These are phyloP conservation scores for Psettodes erumei DNA, from an alignment of 2,113 vertebrate genomes.

Conservation along the genomic window DNA sequence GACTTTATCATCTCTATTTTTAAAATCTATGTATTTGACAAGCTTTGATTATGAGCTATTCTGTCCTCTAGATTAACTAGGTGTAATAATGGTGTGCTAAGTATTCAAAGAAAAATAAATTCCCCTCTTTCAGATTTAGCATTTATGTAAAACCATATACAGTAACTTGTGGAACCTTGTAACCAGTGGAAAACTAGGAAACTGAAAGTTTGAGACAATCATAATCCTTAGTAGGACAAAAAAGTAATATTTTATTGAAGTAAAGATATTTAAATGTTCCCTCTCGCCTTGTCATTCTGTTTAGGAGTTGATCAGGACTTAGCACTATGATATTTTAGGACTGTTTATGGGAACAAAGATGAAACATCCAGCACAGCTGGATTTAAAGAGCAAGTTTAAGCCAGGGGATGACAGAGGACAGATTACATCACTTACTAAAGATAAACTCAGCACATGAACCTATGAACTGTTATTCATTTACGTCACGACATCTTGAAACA, in stretches of 20 bases:
- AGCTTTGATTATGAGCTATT: not conserved
- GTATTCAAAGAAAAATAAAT: not conserved
- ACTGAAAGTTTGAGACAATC: not conserved
- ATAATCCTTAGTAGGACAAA: not conserved
- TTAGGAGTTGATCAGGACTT: not conserved
- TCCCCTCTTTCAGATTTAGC: not conserved
- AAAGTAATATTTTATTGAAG: not conserved
- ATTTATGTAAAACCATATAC: not conserved
- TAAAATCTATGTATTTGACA: not conserved
- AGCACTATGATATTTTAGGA: not conserved
- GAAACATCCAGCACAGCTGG: constrained; percentile 26
- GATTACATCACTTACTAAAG: constrained; percentile 49
- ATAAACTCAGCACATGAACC: constrained; percentile 14
- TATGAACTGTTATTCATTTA: constrained; percentile 33
- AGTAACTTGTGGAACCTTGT: too few species aligned
- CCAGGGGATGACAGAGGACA: constrained; percentile 26
- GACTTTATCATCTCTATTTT: not conserved
- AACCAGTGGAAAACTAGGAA: too few species aligned
- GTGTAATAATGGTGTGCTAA: not conserved
- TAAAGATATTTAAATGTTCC: not conserved
- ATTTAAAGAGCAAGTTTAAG: constrained; percentile 22
- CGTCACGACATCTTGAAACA: constrained; percentile 18
- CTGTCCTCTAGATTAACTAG: not conserved
- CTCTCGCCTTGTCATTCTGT: not conserved
- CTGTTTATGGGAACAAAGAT: constrained; percentile 19